A percentile compares a stretch with the other conserved stretches of the same genome.
Conservation (phyloP, 2,888 invertebrate genomes). For the Rotaria socialis region DNA sequence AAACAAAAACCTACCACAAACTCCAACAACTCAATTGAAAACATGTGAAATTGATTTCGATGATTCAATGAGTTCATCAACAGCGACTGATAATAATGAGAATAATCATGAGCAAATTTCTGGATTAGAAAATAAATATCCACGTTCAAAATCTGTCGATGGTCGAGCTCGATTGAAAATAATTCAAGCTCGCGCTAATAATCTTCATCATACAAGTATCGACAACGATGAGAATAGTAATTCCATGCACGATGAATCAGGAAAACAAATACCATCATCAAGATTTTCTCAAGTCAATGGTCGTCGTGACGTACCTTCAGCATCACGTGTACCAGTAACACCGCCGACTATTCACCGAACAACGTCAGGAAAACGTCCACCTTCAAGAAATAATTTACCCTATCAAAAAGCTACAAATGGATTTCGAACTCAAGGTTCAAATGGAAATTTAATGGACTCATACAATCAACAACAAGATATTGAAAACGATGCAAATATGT, state of each 20-base stretch:
- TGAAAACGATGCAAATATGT: not conserved
- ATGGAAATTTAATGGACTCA: not conserved
- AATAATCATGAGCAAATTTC: not conserved
- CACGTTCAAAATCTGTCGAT: slow-evolving; percentile 21
- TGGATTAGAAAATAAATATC: not conserved
- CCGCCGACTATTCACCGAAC: no score
- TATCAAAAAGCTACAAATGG: not conserved
- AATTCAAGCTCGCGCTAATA: not conserved
- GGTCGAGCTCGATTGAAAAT: not conserved
- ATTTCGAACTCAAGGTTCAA: not conserved
- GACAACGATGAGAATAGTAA: not conserved
- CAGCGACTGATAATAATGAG: not conserved
- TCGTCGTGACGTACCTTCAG: not conserved
- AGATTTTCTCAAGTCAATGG: not conserved
- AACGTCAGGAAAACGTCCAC: not conserved
- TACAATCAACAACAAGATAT: not conserved
- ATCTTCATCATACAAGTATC: not conserved
- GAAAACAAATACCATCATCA: not conserved
- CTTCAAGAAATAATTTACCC: not conserved
- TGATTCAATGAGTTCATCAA: not conserved
- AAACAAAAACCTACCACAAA: not conserved
- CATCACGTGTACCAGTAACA: no score
- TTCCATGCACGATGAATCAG: not conserved
- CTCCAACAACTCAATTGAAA: not conserved
- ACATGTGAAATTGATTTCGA: slow-evolving; percentile 5